Conservation (phyloP, 2,797 vertebrate species). For the Takifugu ocellatus region DNA sequence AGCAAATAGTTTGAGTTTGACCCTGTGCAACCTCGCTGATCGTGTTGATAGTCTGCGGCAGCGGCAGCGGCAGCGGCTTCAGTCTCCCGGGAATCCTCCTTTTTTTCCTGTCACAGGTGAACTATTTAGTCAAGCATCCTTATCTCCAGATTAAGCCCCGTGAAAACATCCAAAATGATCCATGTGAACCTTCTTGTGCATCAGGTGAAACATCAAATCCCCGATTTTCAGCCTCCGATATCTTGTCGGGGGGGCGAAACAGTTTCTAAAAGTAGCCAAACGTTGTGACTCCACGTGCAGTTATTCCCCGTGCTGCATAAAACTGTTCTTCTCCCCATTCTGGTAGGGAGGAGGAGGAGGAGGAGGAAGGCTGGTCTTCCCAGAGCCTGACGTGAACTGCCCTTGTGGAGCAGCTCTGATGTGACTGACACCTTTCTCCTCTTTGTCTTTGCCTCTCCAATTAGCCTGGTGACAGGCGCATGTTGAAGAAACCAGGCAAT, state of each 20-base stretch:
- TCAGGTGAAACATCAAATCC: slow-evolving; percentile 40
- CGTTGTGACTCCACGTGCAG: not conserved
- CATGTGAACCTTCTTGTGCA: slow-evolving; percentile 11
- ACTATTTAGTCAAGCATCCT: slow-evolving; percentile 50
- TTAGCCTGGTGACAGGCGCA: slow-evolving; percentile 66
- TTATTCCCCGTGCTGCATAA: not conserved
- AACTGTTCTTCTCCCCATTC: not conserved
- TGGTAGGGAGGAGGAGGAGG: not conserved
- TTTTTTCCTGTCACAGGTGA: slow-evolving; percentile 45
- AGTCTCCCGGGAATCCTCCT: slow-evolving; percentile 1
- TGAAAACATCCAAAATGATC: slow-evolving; percentile 33
- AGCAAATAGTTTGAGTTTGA: slow-evolving; percentile 3
- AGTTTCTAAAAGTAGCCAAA: slow-evolving; percentile 19
- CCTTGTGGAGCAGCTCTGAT: slow-evolving; percentile 36
- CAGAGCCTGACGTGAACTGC: slow-evolving; percentile 32
- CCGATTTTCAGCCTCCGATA: slow-evolving; percentile 23
- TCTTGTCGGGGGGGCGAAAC: slow-evolving; percentile 22
- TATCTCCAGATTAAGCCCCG: slow-evolving; percentile 44
- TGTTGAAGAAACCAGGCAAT: slow-evolving; percentile 55
- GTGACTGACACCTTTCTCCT: slow-evolving; percentile 61
- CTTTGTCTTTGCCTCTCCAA: slow-evolving; percentile 59
- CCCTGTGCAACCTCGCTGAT: not conserved
- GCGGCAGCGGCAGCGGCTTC: not conserved
- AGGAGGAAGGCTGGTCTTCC: slow-evolving; percentile 15
- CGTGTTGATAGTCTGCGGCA: not conserved